phyloP scores from a whole-genome alignment of 2,113 vertebrate species.

The Melanerpes aurifrons region DNA sequence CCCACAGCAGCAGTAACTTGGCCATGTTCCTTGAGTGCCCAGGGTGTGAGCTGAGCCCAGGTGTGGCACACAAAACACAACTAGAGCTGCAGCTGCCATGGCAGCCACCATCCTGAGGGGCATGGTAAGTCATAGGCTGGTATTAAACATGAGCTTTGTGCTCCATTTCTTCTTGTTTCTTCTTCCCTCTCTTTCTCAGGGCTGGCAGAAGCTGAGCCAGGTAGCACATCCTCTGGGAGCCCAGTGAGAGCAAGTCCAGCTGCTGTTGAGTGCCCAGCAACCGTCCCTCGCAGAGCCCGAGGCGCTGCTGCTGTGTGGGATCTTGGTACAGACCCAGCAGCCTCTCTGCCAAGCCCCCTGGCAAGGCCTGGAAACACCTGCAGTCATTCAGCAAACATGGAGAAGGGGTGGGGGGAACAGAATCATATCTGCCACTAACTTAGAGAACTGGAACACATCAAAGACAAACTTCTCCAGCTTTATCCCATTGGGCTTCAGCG shows the following conservation, averaged over 20 bases:
- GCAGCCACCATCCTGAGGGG: background rate
- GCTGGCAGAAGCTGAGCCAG: background rate
- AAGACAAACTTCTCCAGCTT: constrained; percentile 99
- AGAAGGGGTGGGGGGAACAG: background rate
- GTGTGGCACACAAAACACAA: background rate
- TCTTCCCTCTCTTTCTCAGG: background rate
- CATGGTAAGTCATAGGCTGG: background rate
- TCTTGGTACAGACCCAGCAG: background rate
- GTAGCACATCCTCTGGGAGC: background rate
- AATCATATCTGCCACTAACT: constrained; percentile 75
- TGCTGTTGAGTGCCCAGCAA: background rate
- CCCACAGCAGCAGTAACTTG: background rate
- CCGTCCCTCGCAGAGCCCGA: accelerated
- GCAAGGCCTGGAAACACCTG: background rate
- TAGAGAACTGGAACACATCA: constrained; percentile 93
- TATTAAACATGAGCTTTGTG: background rate
- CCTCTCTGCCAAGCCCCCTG: background rate
- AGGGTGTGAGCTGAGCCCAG: background rate
- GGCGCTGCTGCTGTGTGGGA: accelerated
- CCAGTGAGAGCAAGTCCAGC: background rate
- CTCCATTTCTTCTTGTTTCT: background rate
- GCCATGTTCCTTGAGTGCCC: background rate
- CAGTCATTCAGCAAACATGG: background rate
- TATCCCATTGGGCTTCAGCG: constrained; percentile 88
- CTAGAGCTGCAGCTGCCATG: background rate